Base-by-base conservation (phyloP, 1,140 invertebrate species). In the Leptinotarsa undecemlineata region DNA sequence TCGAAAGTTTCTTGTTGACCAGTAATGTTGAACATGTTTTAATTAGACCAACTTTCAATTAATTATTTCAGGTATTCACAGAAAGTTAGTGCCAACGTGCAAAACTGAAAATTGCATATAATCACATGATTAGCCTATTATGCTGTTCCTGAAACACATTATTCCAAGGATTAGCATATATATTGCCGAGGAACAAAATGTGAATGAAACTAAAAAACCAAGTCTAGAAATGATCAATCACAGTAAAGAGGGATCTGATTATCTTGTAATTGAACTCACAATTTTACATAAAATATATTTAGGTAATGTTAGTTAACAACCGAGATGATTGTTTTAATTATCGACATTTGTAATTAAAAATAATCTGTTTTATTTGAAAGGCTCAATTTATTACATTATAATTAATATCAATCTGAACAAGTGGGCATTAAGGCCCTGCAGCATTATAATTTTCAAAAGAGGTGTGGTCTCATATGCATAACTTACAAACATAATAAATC, bases 371-470 rank as follows among this genome's bases (percentile, higher is more conserved):
- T 48, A 74, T 74, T 76, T 76, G 71, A 72, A 74, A 76, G 47
- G 66, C 68, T 76, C 71, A 75, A 78, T 76, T 78, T 76, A 78
- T 78, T 71, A 74, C 77, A 68, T 73, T 75, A 74, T 78, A 78
- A 78, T 78, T 78, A 78, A 78, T 78, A 78, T 78, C 77, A 78
- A 78, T 78, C 77, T 74, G 69, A 48, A 33, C 74, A 75, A 78
- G 74, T 78, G 72, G 71, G 71, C 69, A 76, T 75, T 78, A 26
- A 63, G 66, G 23, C 74, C 74, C 70, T 60, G 21, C 64, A 71
- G 74, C 71, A 70, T 76, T 73, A 78, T 78, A 75, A 77, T 77
- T 77, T 75, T 75, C 74, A 76, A 73, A 70, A 63, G 74, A 78
- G 77, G 77, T 76, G 77, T 75, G 77, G 74, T 63, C 72, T 72